Evolutionary conservation across 2,797 vertebrate genomes (phyloP).

Genomic region (Odontamblyopus rebecca): DNA sequence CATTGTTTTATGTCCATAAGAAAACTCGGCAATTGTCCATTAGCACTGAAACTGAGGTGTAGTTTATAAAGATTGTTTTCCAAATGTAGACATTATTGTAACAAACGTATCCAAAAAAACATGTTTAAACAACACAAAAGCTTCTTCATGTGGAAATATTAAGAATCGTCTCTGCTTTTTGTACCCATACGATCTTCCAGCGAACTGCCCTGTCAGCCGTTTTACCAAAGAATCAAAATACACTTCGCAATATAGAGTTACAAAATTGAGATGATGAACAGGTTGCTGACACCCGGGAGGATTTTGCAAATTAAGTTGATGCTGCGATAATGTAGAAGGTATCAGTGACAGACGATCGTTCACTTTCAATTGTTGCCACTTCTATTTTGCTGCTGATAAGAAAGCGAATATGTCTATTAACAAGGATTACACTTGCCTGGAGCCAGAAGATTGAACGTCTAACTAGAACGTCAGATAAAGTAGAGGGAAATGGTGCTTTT

Average conservation of each 20-base stretch:
- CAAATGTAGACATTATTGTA: too few species aligned
- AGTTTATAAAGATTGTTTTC: too few species aligned
- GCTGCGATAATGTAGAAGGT: neutral
- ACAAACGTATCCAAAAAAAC: too few species aligned
- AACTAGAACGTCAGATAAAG: too few species aligned
- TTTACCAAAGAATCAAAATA: conserved; percentile 32
- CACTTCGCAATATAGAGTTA: conserved; percentile 6
- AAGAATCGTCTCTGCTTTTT: conserved; percentile 36
- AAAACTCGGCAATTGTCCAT: too few species aligned
- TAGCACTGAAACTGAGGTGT: too few species aligned
- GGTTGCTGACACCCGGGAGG: neutral
- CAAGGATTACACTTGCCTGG: neutral
- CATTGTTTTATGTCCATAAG: too few species aligned
- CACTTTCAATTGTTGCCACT: neutral
- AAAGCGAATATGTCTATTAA: neutral
- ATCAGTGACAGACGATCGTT: neutral
- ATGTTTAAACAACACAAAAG: too few species aligned
- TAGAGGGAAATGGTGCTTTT: neutral
- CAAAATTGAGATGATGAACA: neutral
- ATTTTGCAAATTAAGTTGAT: neutral
- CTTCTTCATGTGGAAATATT: conserved; percentile 8
- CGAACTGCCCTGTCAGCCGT: conserved; percentile 47
- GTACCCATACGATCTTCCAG: conserved; percentile 19
- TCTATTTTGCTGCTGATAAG: neutral
- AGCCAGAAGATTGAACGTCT: neutral